Conservation (phyloP, 2,797 vertebrate species). For the Parauchenoglanis ngamensis region DNA sequence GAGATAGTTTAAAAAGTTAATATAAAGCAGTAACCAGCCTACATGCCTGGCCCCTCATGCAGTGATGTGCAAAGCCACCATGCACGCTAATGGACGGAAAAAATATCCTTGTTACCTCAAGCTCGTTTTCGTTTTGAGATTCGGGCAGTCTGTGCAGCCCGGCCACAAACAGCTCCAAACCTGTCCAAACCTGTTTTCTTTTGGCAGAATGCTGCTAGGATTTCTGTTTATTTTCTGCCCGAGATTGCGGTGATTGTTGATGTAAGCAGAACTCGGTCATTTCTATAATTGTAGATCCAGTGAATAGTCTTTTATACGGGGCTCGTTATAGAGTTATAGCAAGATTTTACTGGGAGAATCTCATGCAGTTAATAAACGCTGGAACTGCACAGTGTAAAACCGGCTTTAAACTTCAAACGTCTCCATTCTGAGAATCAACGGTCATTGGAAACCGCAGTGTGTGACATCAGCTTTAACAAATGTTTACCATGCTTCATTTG, state of each 20-base stretch:
- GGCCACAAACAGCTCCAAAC: too few relatives aligned
- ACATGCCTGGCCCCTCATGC: too few relatives aligned
- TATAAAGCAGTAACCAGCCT: too few relatives aligned
- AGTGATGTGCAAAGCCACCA: too few relatives aligned
- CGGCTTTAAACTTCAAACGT: neutral
- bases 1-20: too few relatives aligned
- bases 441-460: neutral
- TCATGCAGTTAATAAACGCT: neutral
- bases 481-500: neutral
- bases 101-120: too few relatives aligned
- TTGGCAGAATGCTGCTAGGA: neutral
- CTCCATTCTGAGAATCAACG: neutral
- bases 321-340: neutral
- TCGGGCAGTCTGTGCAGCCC: too few relatives aligned
- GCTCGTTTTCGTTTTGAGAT: too few relatives aligned
- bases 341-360: neutral
- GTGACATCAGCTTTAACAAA: neutral
- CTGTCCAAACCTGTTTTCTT: neutral
- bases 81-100: too few relatives aligned
- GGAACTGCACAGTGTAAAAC: neutral
- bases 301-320: neutral
- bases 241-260: too few relatives aligned
- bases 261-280: neutral
- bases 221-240: neutral
- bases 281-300: neutral